Percentiles rank a stretch among this genome's conserved stretches.
Conservation (phyloP, 1,140 invertebrate species). For the Nilaparvata lugens region DNA sequence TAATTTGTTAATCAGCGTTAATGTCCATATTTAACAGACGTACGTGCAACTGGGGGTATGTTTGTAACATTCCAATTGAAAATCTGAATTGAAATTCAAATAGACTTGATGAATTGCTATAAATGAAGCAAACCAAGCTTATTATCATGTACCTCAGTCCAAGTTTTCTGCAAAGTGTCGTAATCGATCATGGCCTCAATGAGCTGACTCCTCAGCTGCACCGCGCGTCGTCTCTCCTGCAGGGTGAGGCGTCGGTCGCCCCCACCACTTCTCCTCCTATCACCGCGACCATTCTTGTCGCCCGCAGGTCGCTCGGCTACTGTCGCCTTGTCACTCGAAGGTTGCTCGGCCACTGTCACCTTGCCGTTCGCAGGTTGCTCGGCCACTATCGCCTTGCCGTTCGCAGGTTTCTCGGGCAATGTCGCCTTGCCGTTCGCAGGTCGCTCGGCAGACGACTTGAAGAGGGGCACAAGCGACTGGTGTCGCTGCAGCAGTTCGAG, state of each 20-base stretch:
- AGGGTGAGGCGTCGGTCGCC: background rate
- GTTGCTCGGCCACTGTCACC: background rate
- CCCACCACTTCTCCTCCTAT: conserved; percentile 8
- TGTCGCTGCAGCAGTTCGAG: no score
- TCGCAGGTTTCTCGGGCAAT: no score
- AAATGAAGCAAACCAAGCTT: no score
- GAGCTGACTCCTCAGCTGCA: conserved; percentile 15
- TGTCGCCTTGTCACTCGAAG: background rate
- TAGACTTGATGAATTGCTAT: no score
- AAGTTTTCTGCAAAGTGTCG: conserved; percentile 10
- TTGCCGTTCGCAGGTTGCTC: no score
- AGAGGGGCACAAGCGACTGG: no score
- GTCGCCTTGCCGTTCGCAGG: background rate
- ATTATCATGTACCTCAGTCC: conserved; percentile 12
- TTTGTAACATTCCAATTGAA: no score
- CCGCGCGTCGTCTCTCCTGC: conserved; percentile 14
- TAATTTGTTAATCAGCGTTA: no score
- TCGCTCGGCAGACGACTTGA: no score
- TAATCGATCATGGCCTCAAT: conserved; percentile 18
- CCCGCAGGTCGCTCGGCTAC: background rate
- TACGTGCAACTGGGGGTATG: no score
- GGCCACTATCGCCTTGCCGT: background rate
- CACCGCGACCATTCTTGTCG: background rate
- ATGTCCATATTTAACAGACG: no score
- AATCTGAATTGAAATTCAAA: no score